Conservation (phyloP, 2,888 invertebrate species). For the Amphimallon solstitiale region DNA sequence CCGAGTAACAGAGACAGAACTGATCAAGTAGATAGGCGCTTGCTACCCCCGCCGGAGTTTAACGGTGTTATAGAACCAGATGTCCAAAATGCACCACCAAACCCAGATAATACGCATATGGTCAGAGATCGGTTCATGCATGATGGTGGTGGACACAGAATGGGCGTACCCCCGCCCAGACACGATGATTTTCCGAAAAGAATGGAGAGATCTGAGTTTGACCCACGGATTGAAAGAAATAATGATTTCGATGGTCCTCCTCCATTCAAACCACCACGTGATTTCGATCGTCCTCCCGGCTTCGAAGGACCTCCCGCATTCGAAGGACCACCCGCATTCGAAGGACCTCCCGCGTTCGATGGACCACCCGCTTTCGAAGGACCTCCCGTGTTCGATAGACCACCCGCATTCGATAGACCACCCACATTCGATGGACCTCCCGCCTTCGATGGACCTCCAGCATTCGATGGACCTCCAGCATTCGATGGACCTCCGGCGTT, state of each 20-base stretch:
- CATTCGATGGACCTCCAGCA: slow-evolving; percentile 17
- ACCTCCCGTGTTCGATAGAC: slow-evolving; percentile 46
- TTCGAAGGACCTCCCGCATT: slow-evolving; percentile 21
- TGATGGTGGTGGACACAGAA: slow-evolving; percentile 38
- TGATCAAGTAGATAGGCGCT: slow-evolving; percentile 22
- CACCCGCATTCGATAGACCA: slow-evolving; percentile 19
- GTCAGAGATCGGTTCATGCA: slow-evolving; percentile 6
- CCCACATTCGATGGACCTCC: slow-evolving; percentile 14
- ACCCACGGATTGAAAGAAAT: slow-evolving; percentile 1
- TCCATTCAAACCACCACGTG: slow-evolving; percentile 47
- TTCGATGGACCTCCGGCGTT: slow-evolving; percentile 32
- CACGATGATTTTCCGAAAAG: slow-evolving; percentile 3
- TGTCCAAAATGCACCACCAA: neutral
- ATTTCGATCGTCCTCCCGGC: slow-evolving; percentile 15
- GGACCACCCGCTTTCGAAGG: slow-evolving; percentile 10
- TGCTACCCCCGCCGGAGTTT: slow-evolving; percentile 20
- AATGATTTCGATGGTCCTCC: slow-evolving; percentile 51
- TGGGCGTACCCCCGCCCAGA: slow-evolving; percentile 33
- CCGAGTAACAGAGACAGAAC: slow-evolving; percentile 40
- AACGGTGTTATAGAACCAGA: neutral
- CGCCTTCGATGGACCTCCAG: slow-evolving; percentile 20
- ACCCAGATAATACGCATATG: neutral
- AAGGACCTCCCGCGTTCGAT: slow-evolving; percentile 19
- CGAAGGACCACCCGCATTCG: neutral
- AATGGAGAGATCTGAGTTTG: slow-evolving; percentile 9